Evolutionary conservation across 2,888 invertebrate genomes (phyloP).

Genomic region (Sesamia inferens): DNA sequence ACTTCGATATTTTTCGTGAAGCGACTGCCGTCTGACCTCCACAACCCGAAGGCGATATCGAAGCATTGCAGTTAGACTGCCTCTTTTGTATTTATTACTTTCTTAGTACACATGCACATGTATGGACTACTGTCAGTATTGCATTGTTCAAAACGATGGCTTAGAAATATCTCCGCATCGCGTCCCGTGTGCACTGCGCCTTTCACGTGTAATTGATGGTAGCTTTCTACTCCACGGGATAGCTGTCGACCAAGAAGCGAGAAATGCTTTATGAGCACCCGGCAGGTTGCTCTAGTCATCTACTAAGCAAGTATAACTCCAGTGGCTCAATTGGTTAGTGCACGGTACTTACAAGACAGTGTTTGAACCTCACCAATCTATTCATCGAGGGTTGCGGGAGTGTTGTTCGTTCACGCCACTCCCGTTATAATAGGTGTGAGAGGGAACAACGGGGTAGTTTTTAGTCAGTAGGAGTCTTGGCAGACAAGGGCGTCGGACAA

Average conservation of each 20-base stretch:
- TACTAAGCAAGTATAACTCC: neutral
- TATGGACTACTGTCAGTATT: neutral
- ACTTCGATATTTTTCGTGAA: too few relatives aligned
- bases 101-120: neutral
- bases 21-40: too few relatives aligned
- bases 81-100: neutral
- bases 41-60: too few relatives aligned
- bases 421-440: too few relatives aligned
- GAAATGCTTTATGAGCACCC: slow-evolving; percentile 30
- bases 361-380: too few relatives aligned
- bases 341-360: too few relatives aligned
- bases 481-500: too few relatives aligned
- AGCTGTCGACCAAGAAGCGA: slow-evolving; percentile 35
- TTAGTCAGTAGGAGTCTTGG: too few relatives aligned
- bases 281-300: slow-evolving; percentile 8
- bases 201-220: slow-evolving; percentile 56
- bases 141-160: slow-evolving; percentile 8
- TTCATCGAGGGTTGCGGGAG: too few relatives aligned
- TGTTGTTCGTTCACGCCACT: too few relatives aligned
- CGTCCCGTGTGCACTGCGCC: slow-evolving; percentile 10
- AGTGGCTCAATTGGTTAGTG: neutral
- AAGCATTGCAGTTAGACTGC: neutral
- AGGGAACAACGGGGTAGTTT: too few relatives aligned
- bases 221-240: slow-evolving; percentile 62
- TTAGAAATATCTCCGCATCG: slow-evolving; percentile 33